Evolutionary conservation across 2,113 vertebrate species (phyloP).

Genomic region (Hassar affinis): DNA sequence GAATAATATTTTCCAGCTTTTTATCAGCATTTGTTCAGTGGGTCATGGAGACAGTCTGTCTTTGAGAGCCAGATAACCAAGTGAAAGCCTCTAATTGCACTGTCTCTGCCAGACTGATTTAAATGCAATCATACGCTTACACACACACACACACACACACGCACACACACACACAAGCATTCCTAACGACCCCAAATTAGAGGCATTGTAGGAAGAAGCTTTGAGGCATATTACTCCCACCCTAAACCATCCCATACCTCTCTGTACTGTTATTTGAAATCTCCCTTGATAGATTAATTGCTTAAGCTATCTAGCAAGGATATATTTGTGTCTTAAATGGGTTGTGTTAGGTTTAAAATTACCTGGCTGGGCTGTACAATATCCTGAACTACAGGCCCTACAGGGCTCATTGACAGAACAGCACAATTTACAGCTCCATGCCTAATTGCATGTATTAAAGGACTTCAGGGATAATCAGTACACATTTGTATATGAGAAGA

Average conservation of each 20-base stretch:
- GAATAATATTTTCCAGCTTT: constrained; percentile 62
- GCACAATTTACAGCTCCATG: constrained; percentile 26
- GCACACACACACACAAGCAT: constrained; percentile 51
- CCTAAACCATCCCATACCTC: constrained; percentile 30
- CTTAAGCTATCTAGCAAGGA: neutral
- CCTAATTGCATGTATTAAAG: constrained; percentile 34
- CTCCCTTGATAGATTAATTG: constrained; percentile 34
- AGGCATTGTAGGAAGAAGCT: constrained; percentile 58
- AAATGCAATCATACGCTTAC: constrained; percentile 50
- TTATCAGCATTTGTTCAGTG: constrained; percentile 69
- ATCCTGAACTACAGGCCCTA: neutral
- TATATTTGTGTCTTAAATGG: constrained; percentile 19
- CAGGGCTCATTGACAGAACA: constrained; percentile 33
- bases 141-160: constrained; percentile 52
- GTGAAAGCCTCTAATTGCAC: constrained; percentile 58
- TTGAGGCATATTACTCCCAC: constrained; percentile 48
- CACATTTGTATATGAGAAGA: constrained; percentile 50
- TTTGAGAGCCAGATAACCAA: constrained; percentile 56
- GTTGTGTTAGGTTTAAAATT: constrained; percentile 2
- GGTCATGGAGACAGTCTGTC: constrained; percentile 64
- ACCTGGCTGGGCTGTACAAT: neutral
- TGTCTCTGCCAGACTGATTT: constrained; percentile 59
- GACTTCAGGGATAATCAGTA: constrained; percentile 20
- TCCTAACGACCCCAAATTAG: constrained; percentile 58
- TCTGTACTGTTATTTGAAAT: constrained; percentile 29